Evolutionary conservation across 37 sponge, comb jelly and placozoan species (phyloP), one percentile per base, ranked within the genome.

Genomic region (Ephydatia muelleri): DNA sequence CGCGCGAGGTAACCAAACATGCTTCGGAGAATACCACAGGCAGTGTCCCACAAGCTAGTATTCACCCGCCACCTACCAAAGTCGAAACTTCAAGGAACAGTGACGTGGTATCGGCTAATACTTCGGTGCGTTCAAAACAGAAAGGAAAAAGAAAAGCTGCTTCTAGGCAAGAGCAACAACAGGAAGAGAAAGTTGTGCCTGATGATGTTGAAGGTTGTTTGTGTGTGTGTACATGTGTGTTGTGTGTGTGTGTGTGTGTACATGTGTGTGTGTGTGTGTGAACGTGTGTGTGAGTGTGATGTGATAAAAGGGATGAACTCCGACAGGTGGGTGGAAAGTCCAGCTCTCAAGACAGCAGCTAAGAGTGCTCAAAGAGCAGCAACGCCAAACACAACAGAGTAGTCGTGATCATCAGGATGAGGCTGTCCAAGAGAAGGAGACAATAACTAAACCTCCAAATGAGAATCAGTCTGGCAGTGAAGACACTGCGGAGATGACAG

Each of bases 321-420:
- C 22, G 32, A 38, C 49, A 87, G 82, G 82, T 12, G 82, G 68
- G 77, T 87, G 88, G 88, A 82, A 87, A 43, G 82, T 82, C 13
- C 76, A 82, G 76, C 67, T 87, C 19, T 87, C 88, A 2, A 40
- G 88, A 23, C 88, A 81, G 22, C 88, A 87, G 82, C 12, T 87
- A 33, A 64, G 71, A 30, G 83, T 76, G 2, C 67, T 65, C 8
- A 31, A 47, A 38, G 80, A 71, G 25, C 43, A 79, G 37, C 77
- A 80, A 39, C 73, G 39, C 57, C 57, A 57, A 57, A n/a, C n/a
- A n/a, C 6, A 57, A 19, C 57, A 57, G 57, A 57, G 19, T 14
- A 57, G 57, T 11, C 57, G 16, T 57, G 57, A 57, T 11, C 57
- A 57, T 57, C 57, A 57, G 57, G 57, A 14, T 16, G 19, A 57